Evolutionary conservation across 1,140 invertebrate genomes (phyloP).

Genomic region (Battus philenor): DNA sequence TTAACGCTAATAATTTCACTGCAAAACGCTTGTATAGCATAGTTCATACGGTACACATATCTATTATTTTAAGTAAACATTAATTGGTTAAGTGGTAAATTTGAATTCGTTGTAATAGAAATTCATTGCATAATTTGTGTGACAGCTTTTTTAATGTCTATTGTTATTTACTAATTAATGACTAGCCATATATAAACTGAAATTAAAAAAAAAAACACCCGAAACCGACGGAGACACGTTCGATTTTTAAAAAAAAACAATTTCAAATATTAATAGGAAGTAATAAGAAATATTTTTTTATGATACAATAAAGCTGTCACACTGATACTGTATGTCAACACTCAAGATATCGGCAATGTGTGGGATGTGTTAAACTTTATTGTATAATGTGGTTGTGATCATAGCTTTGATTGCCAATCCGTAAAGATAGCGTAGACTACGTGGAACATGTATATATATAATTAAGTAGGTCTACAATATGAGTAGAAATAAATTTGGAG

Average conservation of each 20-base stretch:
- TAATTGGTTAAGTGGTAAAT: slow-evolving; percentile 15
- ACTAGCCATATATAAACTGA: no score
- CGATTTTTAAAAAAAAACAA: no score
- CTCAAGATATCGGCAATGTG: no score
- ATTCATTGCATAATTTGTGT: slow-evolving; percentile 30
- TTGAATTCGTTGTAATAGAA: slow-evolving; percentile 11
- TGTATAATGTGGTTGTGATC: slow-evolving; percentile 73
- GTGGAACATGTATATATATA: slow-evolving; percentile 53
- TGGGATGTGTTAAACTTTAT: slow-evolving; percentile 48
- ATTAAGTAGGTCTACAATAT: slow-evolving; percentile 49
- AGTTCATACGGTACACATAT: slow-evolving; percentile 16
- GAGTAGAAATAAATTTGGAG: slow-evolving; percentile 65
- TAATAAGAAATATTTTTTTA: not conserved
- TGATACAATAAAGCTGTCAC: slow-evolving; percentile 24
- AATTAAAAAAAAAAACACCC: no score
- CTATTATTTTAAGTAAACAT: slow-evolving; percentile 7
- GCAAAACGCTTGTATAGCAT: slow-evolving; percentile 19
- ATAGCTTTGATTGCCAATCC: slow-evolving; percentile 66
- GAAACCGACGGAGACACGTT: no score
- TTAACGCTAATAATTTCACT: slow-evolving; percentile 9
- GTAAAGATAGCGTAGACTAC: slow-evolving; percentile 39
- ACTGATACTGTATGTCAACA: slow-evolving; percentile 15
- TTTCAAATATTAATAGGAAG: not conserved
- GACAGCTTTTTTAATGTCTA: no score
- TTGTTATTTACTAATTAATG: no score